These are phyloP conservation scores for Leptinotarsa texana DNA, from an alignment of 1,140 invertebrate genomes.

Conservation along the genomic window DNA sequence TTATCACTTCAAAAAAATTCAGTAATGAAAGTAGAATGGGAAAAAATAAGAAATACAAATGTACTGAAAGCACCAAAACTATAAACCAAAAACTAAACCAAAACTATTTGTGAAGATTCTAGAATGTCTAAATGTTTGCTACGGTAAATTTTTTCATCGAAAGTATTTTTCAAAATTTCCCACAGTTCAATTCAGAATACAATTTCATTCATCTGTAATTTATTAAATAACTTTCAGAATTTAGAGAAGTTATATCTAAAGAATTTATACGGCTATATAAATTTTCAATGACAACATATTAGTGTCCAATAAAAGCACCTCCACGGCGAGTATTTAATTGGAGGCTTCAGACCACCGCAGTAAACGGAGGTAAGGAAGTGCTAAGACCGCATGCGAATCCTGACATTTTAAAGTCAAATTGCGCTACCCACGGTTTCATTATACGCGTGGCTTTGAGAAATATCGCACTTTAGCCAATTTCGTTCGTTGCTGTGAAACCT, in stretches of 20 bases:
- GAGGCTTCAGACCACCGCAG: not conserved
- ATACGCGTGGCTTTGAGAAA: constrained; percentile 46
- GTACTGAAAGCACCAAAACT: no score
- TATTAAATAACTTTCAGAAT: not conserved
- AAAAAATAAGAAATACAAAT: no score
- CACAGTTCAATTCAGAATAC: not conserved
- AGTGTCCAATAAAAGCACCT: constrained; percentile 28
- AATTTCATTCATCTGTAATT: not conserved
- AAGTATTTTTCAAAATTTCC: not conserved
- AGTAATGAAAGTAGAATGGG: no score
- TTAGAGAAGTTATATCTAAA: no score
- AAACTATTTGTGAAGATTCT: not conserved
- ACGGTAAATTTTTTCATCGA: not conserved
- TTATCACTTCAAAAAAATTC: no score
- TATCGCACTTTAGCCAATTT: constrained; percentile 48
- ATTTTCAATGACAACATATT: constrained; percentile 29
- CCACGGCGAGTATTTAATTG: constrained; percentile 19
- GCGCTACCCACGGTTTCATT: constrained; percentile 43
- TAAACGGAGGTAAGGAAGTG: constrained; percentile 32
- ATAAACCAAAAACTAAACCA: not conserved
- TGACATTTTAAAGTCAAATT: constrained; percentile 46
- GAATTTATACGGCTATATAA: not conserved
- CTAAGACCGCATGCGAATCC: constrained; percentile 39
- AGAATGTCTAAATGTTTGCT: not conserved
- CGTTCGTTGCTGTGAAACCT: constrained; percentile 42